These are phyloP conservation scores for Nixonia krombeini DNA, from an alignment of 1,140 invertebrate species.

Conservation along the genomic window DNA sequence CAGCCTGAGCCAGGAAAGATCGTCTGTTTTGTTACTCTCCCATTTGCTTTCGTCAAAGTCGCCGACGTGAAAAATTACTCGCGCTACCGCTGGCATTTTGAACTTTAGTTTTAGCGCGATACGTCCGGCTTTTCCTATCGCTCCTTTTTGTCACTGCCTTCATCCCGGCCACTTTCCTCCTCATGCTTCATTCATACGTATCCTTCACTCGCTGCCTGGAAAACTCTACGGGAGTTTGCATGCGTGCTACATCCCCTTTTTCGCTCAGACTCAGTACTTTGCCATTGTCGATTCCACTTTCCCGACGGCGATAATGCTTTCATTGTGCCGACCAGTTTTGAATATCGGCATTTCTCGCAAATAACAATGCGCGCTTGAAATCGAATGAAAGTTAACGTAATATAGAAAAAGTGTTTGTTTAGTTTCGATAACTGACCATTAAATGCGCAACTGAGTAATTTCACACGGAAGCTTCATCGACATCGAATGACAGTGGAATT, in stretches of 20 bases:
- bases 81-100: slow-evolving; percentile 13
- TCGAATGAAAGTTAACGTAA: too few species aligned
- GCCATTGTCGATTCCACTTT: background rate
- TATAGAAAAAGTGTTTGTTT: too few species aligned
- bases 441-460: too few species aligned
- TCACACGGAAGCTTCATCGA: too few species aligned
- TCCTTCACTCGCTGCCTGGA: background rate
- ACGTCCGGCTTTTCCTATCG: slow-evolving; percentile 2
- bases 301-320: too few species aligned
- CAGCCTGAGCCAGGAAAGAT: slow-evolving; percentile 13
- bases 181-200: slow-evolving; percentile 9
- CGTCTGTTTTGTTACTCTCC: slow-evolving; percentile 22
- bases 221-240: slow-evolving; percentile 4
- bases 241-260: background rate
- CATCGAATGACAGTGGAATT: too few species aligned
- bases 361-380: too few species aligned
- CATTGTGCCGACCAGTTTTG: too few species aligned
- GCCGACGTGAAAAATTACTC: slow-evolving; percentile 19
- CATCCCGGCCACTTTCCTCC: slow-evolving; percentile 2
- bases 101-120: slow-evolving; percentile 22
- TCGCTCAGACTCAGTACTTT: background rate
- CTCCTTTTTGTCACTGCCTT: slow-evolving; percentile 10
- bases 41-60: slow-evolving; percentile 23
- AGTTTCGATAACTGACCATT: too few species aligned
- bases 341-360: too few species aligned